Base-by-base conservation (phyloP, 2,888 invertebrate species). In the Himalopsyche japonica region DNA sequence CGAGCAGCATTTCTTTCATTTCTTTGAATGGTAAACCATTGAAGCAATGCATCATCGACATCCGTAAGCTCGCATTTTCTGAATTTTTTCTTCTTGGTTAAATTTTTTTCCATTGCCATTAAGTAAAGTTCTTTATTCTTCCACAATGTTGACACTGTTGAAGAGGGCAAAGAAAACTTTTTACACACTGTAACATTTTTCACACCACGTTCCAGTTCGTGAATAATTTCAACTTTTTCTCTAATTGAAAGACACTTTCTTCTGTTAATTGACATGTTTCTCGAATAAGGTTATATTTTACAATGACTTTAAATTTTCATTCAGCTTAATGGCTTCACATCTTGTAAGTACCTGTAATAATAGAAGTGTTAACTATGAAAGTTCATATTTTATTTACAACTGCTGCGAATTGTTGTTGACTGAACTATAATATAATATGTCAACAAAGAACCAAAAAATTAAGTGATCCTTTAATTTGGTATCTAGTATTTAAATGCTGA, bases 71-170 rank as follows among this genome's bases (percentile, higher is more conserved):
- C 43, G 24, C 24, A 47, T 10, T 24, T 47, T 0, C 27, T 47
- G 18, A 43, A 27, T 78, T 47, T 47, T 24, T 80, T 80, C n/a
- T 5, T 49, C 20, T 80, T 18, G 3, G 80, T 49, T 18, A 57
- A 24, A 20, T 80, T 80, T 20, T 57, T 80, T 80, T 80, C 80
- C 20, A 80, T 37, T 32, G 57, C 80, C 3, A n/a, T 6, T 30
- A 48, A 10, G 30, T 57, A 30, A 34, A 57, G 8, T 49, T 57
- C 30, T 43, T 57, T 24, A 80, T 80, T 80, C 27, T 80, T 80
- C 49, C 80, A 80, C 32, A 80, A 7, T 57, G 49, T 80, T n/a
- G 80, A 80, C 80, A 80, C 49, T n/a, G 80, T 49, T 15, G 80
- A 80, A 2, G 80, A 49, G 18, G 49, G 24, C 30, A 80, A 57